Conservation (phyloP, 2,888 invertebrate genomes). For the Oeneis ivallda region DNA sequence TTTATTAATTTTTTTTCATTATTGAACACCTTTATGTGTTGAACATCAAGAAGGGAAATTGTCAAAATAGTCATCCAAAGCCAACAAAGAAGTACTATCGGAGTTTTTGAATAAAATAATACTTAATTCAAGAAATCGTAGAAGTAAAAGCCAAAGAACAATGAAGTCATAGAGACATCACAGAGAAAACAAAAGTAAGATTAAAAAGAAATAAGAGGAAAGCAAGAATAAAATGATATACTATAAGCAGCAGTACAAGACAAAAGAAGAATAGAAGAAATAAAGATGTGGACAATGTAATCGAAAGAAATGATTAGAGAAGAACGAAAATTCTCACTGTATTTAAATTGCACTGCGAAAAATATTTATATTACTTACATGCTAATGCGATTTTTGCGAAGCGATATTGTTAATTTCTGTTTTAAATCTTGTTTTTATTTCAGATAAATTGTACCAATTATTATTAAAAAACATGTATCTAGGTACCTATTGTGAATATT, state of each 20-base stretch:
- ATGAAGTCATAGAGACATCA: background rate
- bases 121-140: background rate
- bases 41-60: background rate
- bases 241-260: background rate
- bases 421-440: background rate
- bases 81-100: background rate
- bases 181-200: background rate
- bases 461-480: background rate
- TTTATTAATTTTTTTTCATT: background rate
- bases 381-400: slow-evolving; percentile 18
- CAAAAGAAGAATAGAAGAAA: background rate
- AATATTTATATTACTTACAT: background rate
- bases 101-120: background rate
- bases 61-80: background rate
- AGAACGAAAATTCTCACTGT: background rate
- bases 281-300: background rate
- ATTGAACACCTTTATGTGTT: background rate
- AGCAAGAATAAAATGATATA: background rate
- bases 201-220: background rate
- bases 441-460: background rate
- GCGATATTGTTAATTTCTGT: background rate
- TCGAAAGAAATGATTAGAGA: background rate
- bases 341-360: slow-evolving; percentile 14
- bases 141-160: too few relatives aligned
- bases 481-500: background rate